Evolutionary conservation across 2,888 invertebrate genomes (phyloP).

Genomic region (Carpatolechia fugitivella): DNA sequence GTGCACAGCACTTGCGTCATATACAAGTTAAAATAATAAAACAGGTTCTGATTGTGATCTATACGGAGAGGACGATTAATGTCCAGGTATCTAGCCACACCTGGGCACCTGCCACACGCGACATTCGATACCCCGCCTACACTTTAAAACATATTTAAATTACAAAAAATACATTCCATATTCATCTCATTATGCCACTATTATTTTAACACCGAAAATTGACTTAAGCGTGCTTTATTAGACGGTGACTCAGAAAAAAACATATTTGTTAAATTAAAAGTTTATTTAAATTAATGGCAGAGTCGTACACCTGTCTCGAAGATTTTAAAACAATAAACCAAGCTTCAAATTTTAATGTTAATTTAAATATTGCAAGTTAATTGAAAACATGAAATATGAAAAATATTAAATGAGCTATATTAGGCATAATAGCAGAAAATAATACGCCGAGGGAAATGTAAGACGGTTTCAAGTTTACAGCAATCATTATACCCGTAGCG

Average conservation of each 20-base stretch:
- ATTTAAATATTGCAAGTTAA: no score
- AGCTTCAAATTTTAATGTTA: background rate
- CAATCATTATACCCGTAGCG: background rate
- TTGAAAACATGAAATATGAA: no score
- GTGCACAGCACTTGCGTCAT: constrained; percentile 74
- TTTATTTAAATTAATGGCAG: background rate
- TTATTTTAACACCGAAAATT: constrained; percentile 27
- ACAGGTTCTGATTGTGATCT: constrained; percentile 77
- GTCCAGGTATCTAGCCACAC: constrained; percentile 49
- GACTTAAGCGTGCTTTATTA: constrained; percentile 36
- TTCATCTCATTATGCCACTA: constrained; percentile 40
- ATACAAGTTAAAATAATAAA: constrained; percentile 78
- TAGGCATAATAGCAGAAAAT: no score
- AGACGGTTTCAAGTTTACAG: no score
- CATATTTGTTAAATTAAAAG: background rate
- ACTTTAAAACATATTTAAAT: constrained; percentile 16
- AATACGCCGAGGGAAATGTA: background rate
- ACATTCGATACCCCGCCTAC: constrained; percentile 36
- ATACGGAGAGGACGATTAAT: constrained; percentile 72
- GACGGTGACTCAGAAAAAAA: constrained; percentile 1
- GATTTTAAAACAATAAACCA: no score
- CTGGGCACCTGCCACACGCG: constrained; percentile 63
- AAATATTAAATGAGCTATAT: no score
- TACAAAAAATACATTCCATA: constrained; percentile 45
- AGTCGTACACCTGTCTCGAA: background rate